Percentiles rank a stretch among this genome's conserved stretches.
These are phyloP conservation scores for Sericinus montela DNA, from an alignment of 2,888 invertebrate genomes.

Conservation along the genomic window DNA sequence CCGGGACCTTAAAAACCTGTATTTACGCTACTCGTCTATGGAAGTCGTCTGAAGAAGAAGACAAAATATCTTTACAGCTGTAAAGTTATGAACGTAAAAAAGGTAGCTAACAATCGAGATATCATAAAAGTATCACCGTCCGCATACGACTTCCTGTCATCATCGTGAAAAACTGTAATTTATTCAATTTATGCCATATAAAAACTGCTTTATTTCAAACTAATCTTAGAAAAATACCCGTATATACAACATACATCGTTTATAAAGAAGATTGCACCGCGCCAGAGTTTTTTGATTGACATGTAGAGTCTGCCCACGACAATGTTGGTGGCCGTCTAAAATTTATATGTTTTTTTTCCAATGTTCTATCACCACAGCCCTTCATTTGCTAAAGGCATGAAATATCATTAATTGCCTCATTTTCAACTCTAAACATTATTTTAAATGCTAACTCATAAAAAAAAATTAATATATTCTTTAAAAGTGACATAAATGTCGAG, in stretches of 20 bases:
- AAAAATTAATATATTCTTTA: not conserved
- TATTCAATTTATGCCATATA: constrained; percentile 17
- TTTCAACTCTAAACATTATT: constrained; percentile 27
- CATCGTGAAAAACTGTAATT: constrained; percentile 5
- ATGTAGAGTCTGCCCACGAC: constrained; percentile 49
- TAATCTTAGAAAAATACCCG: constrained; percentile 19
- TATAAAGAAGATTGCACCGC: constrained; percentile 43
- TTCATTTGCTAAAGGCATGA: constrained; percentile 47
- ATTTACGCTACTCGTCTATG: no score
- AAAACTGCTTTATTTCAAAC: constrained; percentile 20
- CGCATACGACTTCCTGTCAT: constrained; percentile 10
- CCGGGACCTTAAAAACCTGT: no score
- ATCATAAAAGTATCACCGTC: not conserved
- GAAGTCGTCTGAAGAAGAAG: no score
- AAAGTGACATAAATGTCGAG: not conserved
- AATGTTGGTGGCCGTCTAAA: constrained; percentile 53
- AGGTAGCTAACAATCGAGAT: not conserved
- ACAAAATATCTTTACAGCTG: no score
- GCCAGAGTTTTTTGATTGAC: constrained; percentile 54
- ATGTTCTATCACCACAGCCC: constrained; percentile 38
- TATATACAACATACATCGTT: constrained; percentile 26
- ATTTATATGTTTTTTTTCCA: constrained; percentile 39
- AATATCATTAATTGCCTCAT: constrained; percentile 48
- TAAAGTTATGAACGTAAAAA: no score
- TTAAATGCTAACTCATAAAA: constrained; percentile 22